Evolutionary conservation across 2,888 invertebrate species (phyloP), one percentile per base, ranked within the genome.

Genomic region (Pollenia griseotomentosa): DNA sequence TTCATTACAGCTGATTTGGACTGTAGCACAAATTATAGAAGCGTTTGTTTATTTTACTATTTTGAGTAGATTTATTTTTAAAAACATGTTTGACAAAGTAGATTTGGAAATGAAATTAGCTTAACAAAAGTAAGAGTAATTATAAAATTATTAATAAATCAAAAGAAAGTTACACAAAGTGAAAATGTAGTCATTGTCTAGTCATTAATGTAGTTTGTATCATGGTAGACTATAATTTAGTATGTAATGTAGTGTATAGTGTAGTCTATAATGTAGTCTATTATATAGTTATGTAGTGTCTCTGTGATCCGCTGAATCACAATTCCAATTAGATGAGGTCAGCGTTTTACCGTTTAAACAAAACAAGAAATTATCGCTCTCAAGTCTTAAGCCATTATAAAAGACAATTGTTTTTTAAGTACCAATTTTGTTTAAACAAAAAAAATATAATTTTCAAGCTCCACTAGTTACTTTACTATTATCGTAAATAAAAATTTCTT

Each of bases 251-350:
- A 33, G 33, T 33, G 33, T 33, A 33, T 33, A 33, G 33, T 33
- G 33, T 33, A 33, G 5, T 6, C 5, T 6, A 6, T 33, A 33
- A 33, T 33, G 33, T 33, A 33, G 33, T 33, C 33, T 33, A 33
- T 33, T 6, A 33, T 6, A 33, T 33, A 6, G 33, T 33, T 33
- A 33, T 33, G 33, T 33, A 6, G 5, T n/a, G 16, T 40, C 23
- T 61, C 10, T 23, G 8, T 44, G 77, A 86, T 46, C 16, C 53
- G 92, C 92, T 92, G 92, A 91, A 90, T 92, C 91, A 92, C 89
- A 83, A 57, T 55, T 53, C 44, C 19, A 91, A 92, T 92, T 92
- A 92, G 88, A 89, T 88, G 88, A 89, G 78, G 68, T 89, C 88
- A 89, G 87, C 86, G 85, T 33, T 42, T 88, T 88, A 5, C 55